Evolutionary conservation across 1,140 invertebrate genomes (phyloP), one percentile per base, ranked within the genome.

Genomic region (Sogatella furcifera): DNA sequence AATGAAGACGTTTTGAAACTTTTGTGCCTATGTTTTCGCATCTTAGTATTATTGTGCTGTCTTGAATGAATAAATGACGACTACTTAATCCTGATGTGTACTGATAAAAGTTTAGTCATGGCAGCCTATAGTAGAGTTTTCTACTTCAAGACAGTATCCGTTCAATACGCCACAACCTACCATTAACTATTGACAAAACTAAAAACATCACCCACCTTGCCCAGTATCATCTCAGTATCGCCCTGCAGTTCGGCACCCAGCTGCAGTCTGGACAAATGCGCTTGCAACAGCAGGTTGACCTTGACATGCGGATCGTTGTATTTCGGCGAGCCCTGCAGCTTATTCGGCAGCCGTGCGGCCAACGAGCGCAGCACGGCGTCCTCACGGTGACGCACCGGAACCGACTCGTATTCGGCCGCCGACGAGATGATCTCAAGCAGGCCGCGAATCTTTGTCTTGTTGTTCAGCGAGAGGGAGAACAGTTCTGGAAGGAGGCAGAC

Each of bases 231-330:
- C 72, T 98, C 95, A 0, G 94, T 98, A 70, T 99, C 97, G 22
- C 93, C 92, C 72, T 98, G 95, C 14, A 99, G 76, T 76, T 99
- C 97, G 0, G 96, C 93, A 4, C 91, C 88, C 14, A 99, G 73
- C 69, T 96, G 92, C 69, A 97, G 84, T 10, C 97, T 80, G 0
- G 93, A 96, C 4, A 99, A 77, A 79, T 99, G 95, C 1, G 96
- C 94, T 72, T 99, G 96, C 1, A 99, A 75, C 17, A 99, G 72
- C 28, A 99, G 78, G 74, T 99, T 97, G 0, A 96, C 93, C 71
- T 99, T 99, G 0, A 97, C 86, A 69, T 98, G 95, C 0, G 97
- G 96, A 79, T 98, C 94, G 68, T 95, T 97, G 78, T 89, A 96
- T 66, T 88, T 84, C 8, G 81, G 83, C 22, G 76, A 81, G 22